Conservation (phyloP, 2,113 vertebrate species). For the Paraplagusia blochii region DNA sequence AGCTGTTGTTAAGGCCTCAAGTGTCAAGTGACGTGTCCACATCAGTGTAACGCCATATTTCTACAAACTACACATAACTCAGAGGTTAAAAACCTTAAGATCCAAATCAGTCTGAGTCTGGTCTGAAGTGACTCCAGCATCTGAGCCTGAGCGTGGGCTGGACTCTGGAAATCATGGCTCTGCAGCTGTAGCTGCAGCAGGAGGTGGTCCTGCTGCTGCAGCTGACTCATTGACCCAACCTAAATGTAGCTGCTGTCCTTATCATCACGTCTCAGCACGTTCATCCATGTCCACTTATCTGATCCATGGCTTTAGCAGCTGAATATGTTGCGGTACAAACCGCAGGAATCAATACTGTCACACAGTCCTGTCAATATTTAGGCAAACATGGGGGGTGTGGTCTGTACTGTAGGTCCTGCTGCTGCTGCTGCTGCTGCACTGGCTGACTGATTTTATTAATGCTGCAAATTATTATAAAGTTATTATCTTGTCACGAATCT, state of each 20-base stretch:
- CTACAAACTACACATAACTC: too few species aligned
- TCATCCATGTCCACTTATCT: constrained; percentile 36
- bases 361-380: constrained; percentile 25
- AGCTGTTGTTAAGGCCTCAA: too few species aligned
- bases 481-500: too few species aligned
- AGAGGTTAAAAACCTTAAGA: constrained; percentile 12
- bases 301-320: constrained; percentile 34
- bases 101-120: constrained; percentile 12
- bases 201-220: too few species aligned
- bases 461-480: background rate
- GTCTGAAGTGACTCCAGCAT: background rate
- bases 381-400: constrained; percentile 12
- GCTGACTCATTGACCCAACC: constrained; percentile 1
- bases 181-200: constrained; percentile 30
- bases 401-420: constrained; percentile 6
- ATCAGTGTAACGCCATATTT: too few species aligned
- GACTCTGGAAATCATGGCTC: constrained; percentile 29
- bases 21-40: too few species aligned
- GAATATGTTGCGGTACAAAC: constrained; percentile 37
- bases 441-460: background rate
- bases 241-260: background rate
- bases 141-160: constrained; percentile 17
- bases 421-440: background rate
- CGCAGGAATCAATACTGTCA: constrained; percentile 52
- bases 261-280: constrained; percentile 19